Percentiles rank a stretch among this genome's conserved stretches.
phyloP scores from a whole-genome alignment of 2,888 invertebrate genomes.

The Glomeris marginata region DNA sequence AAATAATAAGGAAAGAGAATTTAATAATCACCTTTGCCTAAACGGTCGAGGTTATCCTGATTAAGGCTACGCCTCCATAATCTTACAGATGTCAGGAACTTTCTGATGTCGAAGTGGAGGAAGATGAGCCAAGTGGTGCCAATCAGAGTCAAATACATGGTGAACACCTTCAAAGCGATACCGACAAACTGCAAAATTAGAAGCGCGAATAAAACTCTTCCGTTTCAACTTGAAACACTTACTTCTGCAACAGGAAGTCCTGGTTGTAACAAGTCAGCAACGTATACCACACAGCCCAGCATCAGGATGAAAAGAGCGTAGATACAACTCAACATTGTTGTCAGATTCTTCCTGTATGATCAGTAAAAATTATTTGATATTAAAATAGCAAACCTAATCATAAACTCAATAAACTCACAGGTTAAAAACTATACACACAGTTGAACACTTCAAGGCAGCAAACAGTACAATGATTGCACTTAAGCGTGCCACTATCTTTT shows the following conservation, averaged over 20 bases:
- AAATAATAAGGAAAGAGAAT: no score
- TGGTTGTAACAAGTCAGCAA: constrained; percentile 40
- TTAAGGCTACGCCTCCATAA: constrained; percentile 10
- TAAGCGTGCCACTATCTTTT: no score
- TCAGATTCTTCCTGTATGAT: constrained; percentile 45
- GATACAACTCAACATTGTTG: constrained; percentile 46
- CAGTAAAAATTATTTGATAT: no score
- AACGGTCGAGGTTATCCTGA: constrained; percentile 5
- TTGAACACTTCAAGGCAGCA: no score
- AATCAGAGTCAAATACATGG: constrained; percentile 40
- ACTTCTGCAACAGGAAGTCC: constrained; percentile 37
- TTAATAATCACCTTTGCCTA: constrained; percentile 8
- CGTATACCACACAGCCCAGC: constrained; percentile 46
- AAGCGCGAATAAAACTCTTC: neutral
- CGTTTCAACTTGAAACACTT: constrained; percentile 21
- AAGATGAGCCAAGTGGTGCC: constrained; percentile 46
- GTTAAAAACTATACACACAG: neutral
- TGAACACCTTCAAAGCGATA: constrained; percentile 36
- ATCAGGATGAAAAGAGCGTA: constrained; percentile 53
- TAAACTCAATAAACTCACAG: neutral
- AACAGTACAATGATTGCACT: no score
- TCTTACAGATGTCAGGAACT: constrained; percentile 29
- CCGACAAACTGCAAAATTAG: constrained; percentile 2
- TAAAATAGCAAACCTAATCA: constrained; percentile 6
- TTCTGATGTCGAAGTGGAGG: constrained; percentile 44